Percentiles rank a stretch among this genome's conserved stretches.
Conservation (phyloP, 2,113 vertebrate species). For the Tamias sibiricus region DNA sequence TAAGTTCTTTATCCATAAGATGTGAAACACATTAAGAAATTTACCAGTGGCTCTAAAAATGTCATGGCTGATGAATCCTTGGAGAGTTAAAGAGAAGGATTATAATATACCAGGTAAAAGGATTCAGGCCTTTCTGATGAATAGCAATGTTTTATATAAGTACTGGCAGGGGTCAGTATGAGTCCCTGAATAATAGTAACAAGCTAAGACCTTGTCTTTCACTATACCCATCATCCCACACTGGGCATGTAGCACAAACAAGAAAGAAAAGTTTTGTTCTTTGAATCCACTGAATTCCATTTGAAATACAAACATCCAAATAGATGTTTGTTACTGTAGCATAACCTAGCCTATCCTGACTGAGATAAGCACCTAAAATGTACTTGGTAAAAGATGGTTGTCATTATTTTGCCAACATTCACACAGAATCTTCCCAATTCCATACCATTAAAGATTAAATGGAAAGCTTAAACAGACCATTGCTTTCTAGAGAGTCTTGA, state of each 20-base stretch:
- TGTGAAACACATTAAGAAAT: neutral
- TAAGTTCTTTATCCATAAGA: neutral
- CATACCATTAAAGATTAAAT: neutral
- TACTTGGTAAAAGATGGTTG: neutral
- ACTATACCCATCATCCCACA: neutral
- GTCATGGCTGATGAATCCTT: neutral
- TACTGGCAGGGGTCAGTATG: neutral
- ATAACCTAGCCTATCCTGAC: constrained; percentile 16
- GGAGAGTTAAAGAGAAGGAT: neutral
- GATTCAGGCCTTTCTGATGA: neutral
- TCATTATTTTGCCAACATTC: neutral
- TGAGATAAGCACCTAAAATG: neutral
- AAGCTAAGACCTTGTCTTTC: neutral
- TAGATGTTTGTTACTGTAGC: neutral
- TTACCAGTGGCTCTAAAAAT: neutral
- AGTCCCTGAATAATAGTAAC: neutral
- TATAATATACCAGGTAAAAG: neutral
- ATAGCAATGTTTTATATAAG: neutral
- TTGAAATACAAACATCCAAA: neutral
- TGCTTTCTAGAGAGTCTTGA: neutral
- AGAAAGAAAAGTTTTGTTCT: neutral
- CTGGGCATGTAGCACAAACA: neutral
- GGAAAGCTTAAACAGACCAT: neutral
- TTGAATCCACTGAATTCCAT: neutral
- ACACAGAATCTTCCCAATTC: neutral